phyloP scores from a whole-genome alignment of 2,113 vertebrate species.

The Daphoenositta chrysoptera region DNA sequence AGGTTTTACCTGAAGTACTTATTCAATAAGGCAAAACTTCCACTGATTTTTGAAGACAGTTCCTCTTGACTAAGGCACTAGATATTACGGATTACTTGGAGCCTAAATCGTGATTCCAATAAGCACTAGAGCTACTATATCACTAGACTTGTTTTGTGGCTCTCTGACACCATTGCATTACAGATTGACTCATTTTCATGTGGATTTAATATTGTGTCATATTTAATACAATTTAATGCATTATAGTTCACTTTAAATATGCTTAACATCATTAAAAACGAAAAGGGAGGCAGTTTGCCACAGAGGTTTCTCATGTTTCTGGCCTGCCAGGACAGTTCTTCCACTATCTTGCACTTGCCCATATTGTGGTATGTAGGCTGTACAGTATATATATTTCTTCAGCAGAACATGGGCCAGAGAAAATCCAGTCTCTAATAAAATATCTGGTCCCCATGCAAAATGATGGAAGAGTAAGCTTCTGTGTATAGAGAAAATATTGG shows the following conservation, averaged over 20 bases:
- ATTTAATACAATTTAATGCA: neutral
- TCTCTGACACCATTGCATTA: neutral
- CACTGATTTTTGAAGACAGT: neutral
- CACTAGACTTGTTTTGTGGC: neutral
- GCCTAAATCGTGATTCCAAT: neutral
- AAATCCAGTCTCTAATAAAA: slow-evolving; percentile 30
- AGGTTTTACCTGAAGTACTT: neutral
- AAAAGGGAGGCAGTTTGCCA: neutral
- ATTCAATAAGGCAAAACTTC: neutral
- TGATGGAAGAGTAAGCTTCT: slow-evolving; percentile 63
- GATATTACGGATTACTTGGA: neutral
- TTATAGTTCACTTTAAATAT: neutral
- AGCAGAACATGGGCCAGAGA: neutral
- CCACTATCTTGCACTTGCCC: neutral
- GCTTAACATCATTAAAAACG: neutral
- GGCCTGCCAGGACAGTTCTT: neutral
- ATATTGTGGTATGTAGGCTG: neutral
- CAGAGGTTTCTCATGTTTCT: neutral
- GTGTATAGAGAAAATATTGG: slow-evolving; percentile 72
- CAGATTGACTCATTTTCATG: neutral
- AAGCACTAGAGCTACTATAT: neutral
- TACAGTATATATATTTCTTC: neutral
- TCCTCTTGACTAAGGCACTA: neutral
- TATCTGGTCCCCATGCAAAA: slow-evolving; percentile 56
- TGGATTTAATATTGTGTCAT: neutral